A percentile compares a stretch with the other conserved stretches of the same genome.
These are phyloP conservation scores for Cettia cetti DNA, from an alignment of 2,113 vertebrate species.

Conservation along the genomic window DNA sequence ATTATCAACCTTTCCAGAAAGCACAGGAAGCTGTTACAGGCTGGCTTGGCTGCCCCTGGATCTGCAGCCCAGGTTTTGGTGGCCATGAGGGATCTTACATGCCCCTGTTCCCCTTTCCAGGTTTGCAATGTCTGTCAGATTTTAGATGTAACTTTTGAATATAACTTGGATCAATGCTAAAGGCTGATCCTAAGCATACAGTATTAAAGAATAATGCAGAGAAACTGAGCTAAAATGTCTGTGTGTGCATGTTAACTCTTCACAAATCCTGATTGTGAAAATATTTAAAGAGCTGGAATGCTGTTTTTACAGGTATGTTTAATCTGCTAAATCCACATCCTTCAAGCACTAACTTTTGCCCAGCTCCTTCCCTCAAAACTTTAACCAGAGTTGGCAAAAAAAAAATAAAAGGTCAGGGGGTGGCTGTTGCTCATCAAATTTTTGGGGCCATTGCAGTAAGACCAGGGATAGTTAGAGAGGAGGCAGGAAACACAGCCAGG, in stretches of 20 bases:
- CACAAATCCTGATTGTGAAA: background rate
- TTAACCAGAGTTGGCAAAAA: background rate
- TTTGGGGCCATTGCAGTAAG: too few species aligned
- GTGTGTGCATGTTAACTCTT: background rate
- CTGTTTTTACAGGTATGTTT: background rate
- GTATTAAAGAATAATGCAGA: background rate
- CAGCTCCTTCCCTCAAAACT: background rate
- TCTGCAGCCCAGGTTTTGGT: background rate
- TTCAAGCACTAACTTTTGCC: background rate
- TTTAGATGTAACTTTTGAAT: background rate
- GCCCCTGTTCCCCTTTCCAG: background rate
- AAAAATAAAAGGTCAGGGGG: background rate
- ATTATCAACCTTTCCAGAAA: background rate
- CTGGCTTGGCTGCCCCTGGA: background rate
- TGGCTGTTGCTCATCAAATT: background rate
- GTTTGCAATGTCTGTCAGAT: background rate
- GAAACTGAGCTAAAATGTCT: background rate
- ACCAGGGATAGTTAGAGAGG: background rate
- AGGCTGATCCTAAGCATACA: background rate
- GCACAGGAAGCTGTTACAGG: background rate
- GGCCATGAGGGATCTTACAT: accelerated
- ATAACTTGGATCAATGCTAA: background rate
- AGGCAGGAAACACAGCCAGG: background rate
- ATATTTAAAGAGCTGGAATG: background rate
- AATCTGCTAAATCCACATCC: background rate